These are phyloP conservation scores for Podarcis cretensis DNA, from an alignment of 2,113 vertebrate genomes.

Conservation along the genomic window DNA sequence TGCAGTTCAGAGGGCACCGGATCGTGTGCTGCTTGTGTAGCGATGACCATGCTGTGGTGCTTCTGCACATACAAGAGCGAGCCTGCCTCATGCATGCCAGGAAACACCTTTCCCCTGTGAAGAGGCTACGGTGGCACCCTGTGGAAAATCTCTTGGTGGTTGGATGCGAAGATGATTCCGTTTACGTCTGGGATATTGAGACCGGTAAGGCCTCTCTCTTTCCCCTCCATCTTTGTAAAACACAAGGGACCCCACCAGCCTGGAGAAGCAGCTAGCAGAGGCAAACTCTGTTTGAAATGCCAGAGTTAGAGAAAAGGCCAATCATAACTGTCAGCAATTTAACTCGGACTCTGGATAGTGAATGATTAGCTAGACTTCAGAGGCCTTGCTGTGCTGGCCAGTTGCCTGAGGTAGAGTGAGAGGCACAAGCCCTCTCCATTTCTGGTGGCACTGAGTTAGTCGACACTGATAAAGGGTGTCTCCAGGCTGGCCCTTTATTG, in stretches of 20 bases:
- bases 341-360: too few relatives aligned
- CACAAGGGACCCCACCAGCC: background rate
- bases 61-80: slow-evolving; percentile 76
- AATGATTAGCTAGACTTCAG: too few relatives aligned
- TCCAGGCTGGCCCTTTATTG: too few relatives aligned
- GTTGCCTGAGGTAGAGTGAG: too few relatives aligned
- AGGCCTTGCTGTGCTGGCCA: too few relatives aligned
- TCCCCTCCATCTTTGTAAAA: background rate
- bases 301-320: too few relatives aligned
- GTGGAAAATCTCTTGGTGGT: slow-evolving; percentile 79
- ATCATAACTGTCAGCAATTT: too few relatives aligned
- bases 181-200: slow-evolving; percentile 84
- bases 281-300: too few relatives aligned
- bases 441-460: too few relatives aligned
- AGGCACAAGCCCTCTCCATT: too few relatives aligned
- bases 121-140: slow-evolving; percentile 73
- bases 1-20: slow-evolving; percentile 67
- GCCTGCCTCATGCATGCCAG: slow-evolving; percentile 75
- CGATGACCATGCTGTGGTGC: slow-evolving; percentile 74
- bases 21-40: slow-evolving; percentile 76
- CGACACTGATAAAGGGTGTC: too few relatives aligned
- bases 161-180: slow-evolving; percentile 78
- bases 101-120: slow-evolving; percentile 82
- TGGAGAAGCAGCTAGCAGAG: too few relatives aligned
- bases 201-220: slow-evolving; percentile 68